A percentile compares a stretch with the other conserved stretches of the same genome.
phyloP scores from a whole-genome alignment of 2,113 vertebrate genomes.

The Lethenteron camtschaticum region DNA sequence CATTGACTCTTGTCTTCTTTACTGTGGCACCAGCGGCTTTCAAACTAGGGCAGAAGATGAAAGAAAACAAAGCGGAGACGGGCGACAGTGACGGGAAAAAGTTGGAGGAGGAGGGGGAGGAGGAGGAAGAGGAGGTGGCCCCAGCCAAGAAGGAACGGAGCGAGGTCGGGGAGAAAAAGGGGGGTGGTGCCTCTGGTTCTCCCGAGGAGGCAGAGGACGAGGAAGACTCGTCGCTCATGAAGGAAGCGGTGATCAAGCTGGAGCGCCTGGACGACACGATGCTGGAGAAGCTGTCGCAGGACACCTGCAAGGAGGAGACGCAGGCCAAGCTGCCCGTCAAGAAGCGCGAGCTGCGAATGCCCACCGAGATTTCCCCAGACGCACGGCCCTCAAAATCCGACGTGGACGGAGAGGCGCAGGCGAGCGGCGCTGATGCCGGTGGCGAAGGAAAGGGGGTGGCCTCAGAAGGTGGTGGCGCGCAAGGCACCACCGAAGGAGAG shows the following conservation, averaged over 20 bases:
- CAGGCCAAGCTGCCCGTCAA: slow-evolving; percentile 3
- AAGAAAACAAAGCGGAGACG: neutral
- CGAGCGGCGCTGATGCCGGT: neutral
- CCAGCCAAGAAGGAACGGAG: neutral
- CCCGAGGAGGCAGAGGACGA: neutral
- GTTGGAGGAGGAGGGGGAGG: neutral
- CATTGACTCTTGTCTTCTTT: too few relatives aligned
- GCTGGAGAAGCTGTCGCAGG: slow-evolving; percentile 3
- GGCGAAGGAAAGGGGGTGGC: neutral
- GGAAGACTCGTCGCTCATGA: slow-evolving; percentile 1
- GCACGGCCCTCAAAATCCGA: too few relatives aligned
- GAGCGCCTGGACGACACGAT: neutral
- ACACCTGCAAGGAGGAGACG: slow-evolving; percentile 5
- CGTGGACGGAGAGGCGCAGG: neutral
- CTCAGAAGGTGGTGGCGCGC: neutral
- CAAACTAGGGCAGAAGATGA: neutral
- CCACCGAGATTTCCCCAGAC: too few relatives aligned
- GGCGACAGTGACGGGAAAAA: neutral
- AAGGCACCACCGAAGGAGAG: neutral
- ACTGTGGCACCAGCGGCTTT: too few relatives aligned
- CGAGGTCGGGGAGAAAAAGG: too few relatives aligned
- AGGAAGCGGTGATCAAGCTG: slow-evolving; percentile 4
- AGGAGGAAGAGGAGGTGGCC: slow-evolving; percentile 3
- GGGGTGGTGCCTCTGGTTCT: too few relatives aligned
- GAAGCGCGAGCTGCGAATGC: slow-evolving; percentile 3